Conservation (phyloP, 2,888 invertebrate species). For the Merodon equestris region DNA sequence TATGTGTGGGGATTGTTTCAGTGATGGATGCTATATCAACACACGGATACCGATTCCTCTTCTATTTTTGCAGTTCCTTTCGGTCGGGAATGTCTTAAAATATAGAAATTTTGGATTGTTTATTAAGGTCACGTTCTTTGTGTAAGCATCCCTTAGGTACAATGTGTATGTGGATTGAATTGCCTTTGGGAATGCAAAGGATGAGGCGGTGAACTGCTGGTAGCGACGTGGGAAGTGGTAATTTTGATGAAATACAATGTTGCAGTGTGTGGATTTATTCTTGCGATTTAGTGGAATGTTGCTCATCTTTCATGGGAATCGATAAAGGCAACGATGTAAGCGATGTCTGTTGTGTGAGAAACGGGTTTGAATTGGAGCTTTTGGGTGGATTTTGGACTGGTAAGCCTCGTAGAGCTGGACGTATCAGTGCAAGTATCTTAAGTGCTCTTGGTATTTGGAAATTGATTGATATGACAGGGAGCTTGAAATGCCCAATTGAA, state of each 20-base stretch:
- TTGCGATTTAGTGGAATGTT: background rate
- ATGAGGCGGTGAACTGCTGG: slow-evolving; percentile 12
- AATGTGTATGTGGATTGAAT: slow-evolving; percentile 44
- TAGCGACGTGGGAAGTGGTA: background rate
- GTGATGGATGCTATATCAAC: slow-evolving; percentile 49
- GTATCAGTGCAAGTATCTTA: too few relatives aligned
- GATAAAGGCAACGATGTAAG: too few relatives aligned
- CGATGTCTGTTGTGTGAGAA: too few relatives aligned
- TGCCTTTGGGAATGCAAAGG: slow-evolving; percentile 32
- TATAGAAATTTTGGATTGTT: slow-evolving; percentile 57
- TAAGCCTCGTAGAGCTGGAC: too few relatives aligned
- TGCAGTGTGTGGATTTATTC: slow-evolving; percentile 28
- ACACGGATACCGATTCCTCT: slow-evolving; percentile 8
- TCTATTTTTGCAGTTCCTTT: background rate
- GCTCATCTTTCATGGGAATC: background rate
- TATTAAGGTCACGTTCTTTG: slow-evolving; percentile 65
- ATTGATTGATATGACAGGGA: too few relatives aligned
- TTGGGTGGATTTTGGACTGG: too few relatives aligned
- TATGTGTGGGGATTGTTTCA: slow-evolving; percentile 20
- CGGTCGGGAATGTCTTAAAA: slow-evolving; percentile 35
- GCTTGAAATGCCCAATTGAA: too few relatives aligned
- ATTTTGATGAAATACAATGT: slow-evolving; percentile 37
- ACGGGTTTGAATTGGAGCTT: too few relatives aligned
- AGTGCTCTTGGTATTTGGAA: too few relatives aligned
- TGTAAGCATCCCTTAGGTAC: slow-evolving; percentile 57